These are phyloP conservation scores for Chironomus tentans DNA, from an alignment of 2,888 invertebrate species.

Conservation along the genomic window DNA sequence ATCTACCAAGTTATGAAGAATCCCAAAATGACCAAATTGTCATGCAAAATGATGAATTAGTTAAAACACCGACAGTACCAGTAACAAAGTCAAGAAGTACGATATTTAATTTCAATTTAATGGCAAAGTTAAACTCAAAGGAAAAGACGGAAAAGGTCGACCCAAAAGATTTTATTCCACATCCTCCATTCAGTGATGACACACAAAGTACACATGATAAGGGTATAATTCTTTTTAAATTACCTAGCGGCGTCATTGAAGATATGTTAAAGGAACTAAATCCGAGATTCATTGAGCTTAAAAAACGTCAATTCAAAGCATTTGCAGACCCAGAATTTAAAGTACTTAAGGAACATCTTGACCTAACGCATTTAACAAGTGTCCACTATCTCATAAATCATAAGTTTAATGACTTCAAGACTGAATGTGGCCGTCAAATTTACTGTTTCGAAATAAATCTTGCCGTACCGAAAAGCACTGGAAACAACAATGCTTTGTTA, in stretches of 20 bases:
- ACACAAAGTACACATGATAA: neutral
- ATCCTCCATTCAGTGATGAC: slow-evolving; percentile 36
- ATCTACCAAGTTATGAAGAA: slow-evolving; percentile 20
- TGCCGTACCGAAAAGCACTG: slow-evolving; percentile 37
- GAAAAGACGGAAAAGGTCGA: slow-evolving; percentile 34
- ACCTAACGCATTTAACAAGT: slow-evolving; percentile 49
- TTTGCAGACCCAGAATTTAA: slow-evolving; percentile 63
- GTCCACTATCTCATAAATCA: slow-evolving; percentile 42
- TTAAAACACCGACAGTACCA: neutral
- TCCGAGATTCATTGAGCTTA: slow-evolving; percentile 60
- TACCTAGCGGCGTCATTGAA: slow-evolving; percentile 52
- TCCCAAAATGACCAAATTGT: slow-evolving; percentile 18
- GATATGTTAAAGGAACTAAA: slow-evolving; percentile 68
- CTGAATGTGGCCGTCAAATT: slow-evolving; percentile 39
- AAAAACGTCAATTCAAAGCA: slow-evolving; percentile 62
- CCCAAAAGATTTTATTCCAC: slow-evolving; percentile 40
- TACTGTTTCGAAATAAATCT: slow-evolving; percentile 42
- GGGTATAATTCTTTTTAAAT: slow-evolving; percentile 38
- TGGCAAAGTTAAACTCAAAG: slow-evolving; percentile 32
- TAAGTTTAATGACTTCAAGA: slow-evolving; percentile 38
- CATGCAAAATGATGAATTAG: neutral
- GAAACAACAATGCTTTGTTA: slow-evolving; percentile 34
- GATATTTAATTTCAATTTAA: slow-evolving; percentile 33
- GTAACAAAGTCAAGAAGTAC: neutral
- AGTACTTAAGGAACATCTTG: slow-evolving; percentile 58